Evolutionary conservation across 2,797 vertebrate genomes (phyloP), one percentile per base, ranked within the genome.

Genomic region (Myotis planiceps): DNA sequence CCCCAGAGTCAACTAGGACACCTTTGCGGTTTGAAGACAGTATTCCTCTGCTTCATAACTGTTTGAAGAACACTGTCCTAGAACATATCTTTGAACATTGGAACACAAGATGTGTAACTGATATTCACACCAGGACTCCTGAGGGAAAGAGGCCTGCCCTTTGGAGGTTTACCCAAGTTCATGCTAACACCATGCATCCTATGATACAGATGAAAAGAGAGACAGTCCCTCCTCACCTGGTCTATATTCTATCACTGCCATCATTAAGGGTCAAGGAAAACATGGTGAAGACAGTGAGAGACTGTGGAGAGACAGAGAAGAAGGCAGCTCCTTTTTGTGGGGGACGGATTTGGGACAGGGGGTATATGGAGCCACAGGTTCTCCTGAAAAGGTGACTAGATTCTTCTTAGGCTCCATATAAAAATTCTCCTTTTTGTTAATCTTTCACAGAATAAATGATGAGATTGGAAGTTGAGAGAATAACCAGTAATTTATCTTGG

Each of bases 371-470:
- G 47, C n/a, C 27, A 32, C 0, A 1, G 1, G 32, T 42, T 90
- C n/a, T 80, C 58, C 49, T n/a, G 39, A n/a, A 55, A 71, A 65
- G 2, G 15, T 2, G 19, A 16, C 6, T 16, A 53, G n/a, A 49
- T 39, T 60, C 45, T 53, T 39, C 47, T 6, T 5, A 55, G 53
- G n/a, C 66, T 60, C 39, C 18, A n/a, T 42, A 42, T 42, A 72
- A 82, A 32, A 8, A 0, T 15, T 49, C 81, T 93, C 23, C 68
- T 37, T 90, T 75, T 90, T 4, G 2, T 87, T 94, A 81, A 53
- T 68, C 65, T 95, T 97, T 81, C 71, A 91, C 72, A 84, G 93
- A 53, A 86, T 88, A 95, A 96, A 96, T 94, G 76, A 89, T 69
- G 27, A 18, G 42, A n/a, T 14, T 84, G 21, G 63, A 96, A 69